Conservation (phyloP, 2,888 invertebrate genomes). For the Hypselothyrea guttata region DNA sequence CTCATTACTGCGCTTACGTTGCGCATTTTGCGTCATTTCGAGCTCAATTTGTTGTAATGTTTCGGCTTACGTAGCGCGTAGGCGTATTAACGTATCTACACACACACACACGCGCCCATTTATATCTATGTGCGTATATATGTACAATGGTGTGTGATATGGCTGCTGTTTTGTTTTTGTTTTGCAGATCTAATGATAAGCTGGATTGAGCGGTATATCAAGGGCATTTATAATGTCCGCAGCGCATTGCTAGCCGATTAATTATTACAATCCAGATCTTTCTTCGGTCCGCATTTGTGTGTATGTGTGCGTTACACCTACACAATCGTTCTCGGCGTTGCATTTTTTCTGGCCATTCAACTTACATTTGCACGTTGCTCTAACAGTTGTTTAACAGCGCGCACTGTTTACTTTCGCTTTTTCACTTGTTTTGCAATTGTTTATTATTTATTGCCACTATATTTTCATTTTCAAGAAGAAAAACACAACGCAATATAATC, state of each 20-base stretch:
- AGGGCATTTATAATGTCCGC: conserved; percentile 25
- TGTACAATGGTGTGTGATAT: conserved; percentile 39
- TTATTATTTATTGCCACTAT: conserved; percentile 24
- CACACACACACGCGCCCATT: conserved; percentile 27
- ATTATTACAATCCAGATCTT: conserved; percentile 28
- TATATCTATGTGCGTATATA: conserved; percentile 25
- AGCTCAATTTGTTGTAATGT: conserved; percentile 34
- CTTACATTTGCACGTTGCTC: conserved; percentile 27
- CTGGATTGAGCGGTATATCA: conserved; percentile 31
- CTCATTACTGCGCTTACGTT: conserved; percentile 24
- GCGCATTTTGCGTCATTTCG: conserved; percentile 22
- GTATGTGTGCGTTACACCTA: conserved; percentile 41
- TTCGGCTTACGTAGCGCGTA: conserved; percentile 40
- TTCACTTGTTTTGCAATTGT: conserved; percentile 21
- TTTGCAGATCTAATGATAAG: conserved; percentile 51
- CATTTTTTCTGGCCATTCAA: conserved; percentile 11
- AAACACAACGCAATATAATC: conserved; percentile 59
- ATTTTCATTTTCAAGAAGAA: conserved; percentile 45
- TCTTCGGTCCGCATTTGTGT: conserved; percentile 19
- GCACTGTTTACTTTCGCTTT: conserved; percentile 8
- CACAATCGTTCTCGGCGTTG: conserved; percentile 43
- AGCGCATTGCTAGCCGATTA: conserved; percentile 7
- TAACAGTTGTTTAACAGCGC: background rate
- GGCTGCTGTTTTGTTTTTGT: conserved; percentile 52
- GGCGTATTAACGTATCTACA: conserved; percentile 48